Evolutionary conservation across 2,888 invertebrate species (phyloP).

Genomic region (Chorisops tibialis): DNA sequence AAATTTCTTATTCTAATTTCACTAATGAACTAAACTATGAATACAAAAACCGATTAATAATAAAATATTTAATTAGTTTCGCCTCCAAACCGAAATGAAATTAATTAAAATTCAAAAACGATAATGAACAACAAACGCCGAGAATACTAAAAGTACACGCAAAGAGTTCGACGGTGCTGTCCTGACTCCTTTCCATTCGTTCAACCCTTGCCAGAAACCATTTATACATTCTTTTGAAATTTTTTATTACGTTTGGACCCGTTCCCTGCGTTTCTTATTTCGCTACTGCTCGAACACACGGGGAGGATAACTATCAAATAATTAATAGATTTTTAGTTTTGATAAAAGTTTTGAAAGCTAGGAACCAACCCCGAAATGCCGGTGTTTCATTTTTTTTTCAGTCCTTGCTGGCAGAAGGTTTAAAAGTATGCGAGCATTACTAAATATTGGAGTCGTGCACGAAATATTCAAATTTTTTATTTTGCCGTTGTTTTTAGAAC

Average conservation of each 20-base stretch:
- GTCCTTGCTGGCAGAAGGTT: too few relatives aligned
- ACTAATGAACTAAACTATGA: constrained; percentile 17
- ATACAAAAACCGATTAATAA: constrained; percentile 21
- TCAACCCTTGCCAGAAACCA: constrained; percentile 19
- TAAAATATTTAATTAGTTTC: constrained; percentile 18
- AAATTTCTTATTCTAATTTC: constrained; percentile 12
- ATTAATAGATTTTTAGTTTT: constrained; percentile 20
- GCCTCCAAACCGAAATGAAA: constrained; percentile 1
- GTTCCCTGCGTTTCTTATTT: neutral
- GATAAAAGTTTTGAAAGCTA: constrained; percentile 16
- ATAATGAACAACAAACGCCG: constrained; percentile 24
- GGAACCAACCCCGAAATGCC: neutral
- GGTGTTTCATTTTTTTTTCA: too few relatives aligned
- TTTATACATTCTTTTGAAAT: constrained; percentile 13
- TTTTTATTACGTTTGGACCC: constrained; percentile 12
- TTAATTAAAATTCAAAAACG: constrained; percentile 32
- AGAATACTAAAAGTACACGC: constrained; percentile 28
- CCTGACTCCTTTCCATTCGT: neutral
- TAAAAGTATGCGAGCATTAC: too few relatives aligned
- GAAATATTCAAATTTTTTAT: too few relatives aligned
- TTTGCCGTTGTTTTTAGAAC: too few relatives aligned
- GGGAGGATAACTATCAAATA: constrained; percentile 6
- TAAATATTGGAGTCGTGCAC: too few relatives aligned
- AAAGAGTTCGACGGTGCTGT: constrained; percentile 18
- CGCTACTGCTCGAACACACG: neutral